Conservation (phyloP, 2,113 vertebrate species). For the Theristicus caerulescens region DNA sequence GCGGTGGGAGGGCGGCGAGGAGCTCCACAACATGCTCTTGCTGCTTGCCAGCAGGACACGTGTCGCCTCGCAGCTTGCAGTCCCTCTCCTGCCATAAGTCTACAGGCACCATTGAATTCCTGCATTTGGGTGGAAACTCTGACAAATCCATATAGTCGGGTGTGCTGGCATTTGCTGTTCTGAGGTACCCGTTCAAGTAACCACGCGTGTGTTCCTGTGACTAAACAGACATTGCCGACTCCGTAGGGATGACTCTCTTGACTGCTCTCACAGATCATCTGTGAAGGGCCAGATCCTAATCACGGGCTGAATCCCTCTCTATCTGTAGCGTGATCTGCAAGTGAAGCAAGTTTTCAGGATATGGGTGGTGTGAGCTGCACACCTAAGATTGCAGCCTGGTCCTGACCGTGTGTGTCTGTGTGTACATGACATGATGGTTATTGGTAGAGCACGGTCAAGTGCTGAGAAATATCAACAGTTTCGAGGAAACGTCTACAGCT, state of each 20-base stretch:
- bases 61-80: background rate
- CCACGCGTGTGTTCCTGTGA: background rate
- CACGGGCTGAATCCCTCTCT: background rate
- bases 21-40: background rate
- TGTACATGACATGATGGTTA: background rate
- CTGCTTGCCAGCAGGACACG: background rate
- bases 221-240: background rate
- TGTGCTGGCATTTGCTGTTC: background rate
- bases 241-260: background rate
- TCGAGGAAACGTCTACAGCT: background rate
- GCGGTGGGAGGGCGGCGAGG: background rate
- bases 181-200: rapidly evolving
- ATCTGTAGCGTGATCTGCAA: constrained; percentile 22
- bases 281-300: background rate
- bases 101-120: background rate
- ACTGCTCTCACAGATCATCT: background rate
- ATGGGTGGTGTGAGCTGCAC: background rate
- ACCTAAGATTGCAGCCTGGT: background rate
- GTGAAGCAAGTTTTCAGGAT: constrained; percentile 12
- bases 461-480: background rate
- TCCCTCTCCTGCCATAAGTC: background rate
- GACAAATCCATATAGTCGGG: rapidly evolving
- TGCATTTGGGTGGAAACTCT: background rate
- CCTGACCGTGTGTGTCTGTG: background rate
- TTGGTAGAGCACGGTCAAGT: background rate